Evolutionary conservation across 2,113 vertebrate species (phyloP).

Genomic region (Ascaphus truei): DNA sequence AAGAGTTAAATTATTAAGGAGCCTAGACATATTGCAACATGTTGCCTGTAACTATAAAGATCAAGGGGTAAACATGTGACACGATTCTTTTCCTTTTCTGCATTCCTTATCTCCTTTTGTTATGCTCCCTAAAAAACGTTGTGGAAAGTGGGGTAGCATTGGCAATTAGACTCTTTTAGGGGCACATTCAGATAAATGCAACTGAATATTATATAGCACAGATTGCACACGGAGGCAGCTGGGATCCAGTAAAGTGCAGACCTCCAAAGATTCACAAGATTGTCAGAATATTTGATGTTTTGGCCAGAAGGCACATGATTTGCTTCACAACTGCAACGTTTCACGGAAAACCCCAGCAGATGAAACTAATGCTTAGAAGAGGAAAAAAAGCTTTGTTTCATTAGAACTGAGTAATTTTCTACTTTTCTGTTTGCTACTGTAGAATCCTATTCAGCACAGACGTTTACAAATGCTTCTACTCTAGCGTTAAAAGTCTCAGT

Average conservation of each 20-base stretch:
- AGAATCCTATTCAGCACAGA: background rate
- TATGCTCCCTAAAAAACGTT: slow-evolving; percentile 22
- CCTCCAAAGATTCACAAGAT: slow-evolving; percentile 15
- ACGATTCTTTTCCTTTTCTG: too few species aligned
- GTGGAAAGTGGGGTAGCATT: slow-evolving; percentile 28
- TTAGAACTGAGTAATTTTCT: background rate
- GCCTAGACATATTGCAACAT: too few species aligned
- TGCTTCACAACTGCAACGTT: slow-evolving; percentile 3
- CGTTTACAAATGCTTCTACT: background rate
- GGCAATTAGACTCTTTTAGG: background rate
- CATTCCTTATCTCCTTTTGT: background rate
- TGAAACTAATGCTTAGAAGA: background rate
- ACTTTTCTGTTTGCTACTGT: background rate
- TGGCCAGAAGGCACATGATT: slow-evolving; percentile 16
- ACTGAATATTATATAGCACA: slow-evolving; percentile 14
- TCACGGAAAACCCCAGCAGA: slow-evolving; percentile 21
- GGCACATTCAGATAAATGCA: background rate
- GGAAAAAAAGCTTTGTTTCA: background rate
- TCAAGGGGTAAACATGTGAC: too few species aligned
- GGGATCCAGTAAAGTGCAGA: background rate
- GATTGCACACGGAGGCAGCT: slow-evolving; percentile 1
- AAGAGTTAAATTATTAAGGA: too few species aligned
- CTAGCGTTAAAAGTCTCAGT: slow-evolving; percentile 40
- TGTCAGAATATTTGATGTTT: slow-evolving; percentile 23
- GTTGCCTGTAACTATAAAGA: too few species aligned